These are phyloP conservation scores for Protobothrops mucrosquamatus DNA, from an alignment of 2,113 vertebrate species.

Conservation along the genomic window DNA sequence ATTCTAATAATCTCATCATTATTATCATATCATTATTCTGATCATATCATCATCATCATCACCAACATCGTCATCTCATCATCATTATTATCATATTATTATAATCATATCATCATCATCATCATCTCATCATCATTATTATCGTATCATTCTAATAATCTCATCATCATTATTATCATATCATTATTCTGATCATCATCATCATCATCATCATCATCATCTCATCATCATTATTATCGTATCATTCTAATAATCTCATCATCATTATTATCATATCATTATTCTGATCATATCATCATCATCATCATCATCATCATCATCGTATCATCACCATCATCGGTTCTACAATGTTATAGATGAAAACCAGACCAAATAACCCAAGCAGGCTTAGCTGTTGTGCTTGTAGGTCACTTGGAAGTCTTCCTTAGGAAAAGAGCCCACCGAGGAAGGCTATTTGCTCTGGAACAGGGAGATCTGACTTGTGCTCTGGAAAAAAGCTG, in stretches of 20 bases:
- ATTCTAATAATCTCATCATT: no score
- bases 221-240: background rate
- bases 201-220: background rate
- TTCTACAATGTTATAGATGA: background rate
- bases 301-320: no score
- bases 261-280: no score
- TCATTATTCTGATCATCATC: no score
- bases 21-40: background rate
- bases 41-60: background rate
- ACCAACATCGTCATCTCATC: no score
- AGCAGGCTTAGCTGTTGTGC: slow-evolving; percentile 2
- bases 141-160: no score
- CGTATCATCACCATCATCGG: background rate
- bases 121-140: no score
- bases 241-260: no score
- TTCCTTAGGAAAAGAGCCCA: background rate
- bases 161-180: background rate
- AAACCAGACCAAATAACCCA: slow-evolving; percentile 9
- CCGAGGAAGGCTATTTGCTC: background rate
- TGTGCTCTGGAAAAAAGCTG: background rate
- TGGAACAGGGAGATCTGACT: background rate
- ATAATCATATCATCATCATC: background rate
- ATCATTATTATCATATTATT: no score
- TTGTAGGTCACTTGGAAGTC: background rate
- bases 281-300: background rate